Evolutionary conservation across 1,140 invertebrate genomes (phyloP).

Genomic region (Magallana ariakensis): DNA sequence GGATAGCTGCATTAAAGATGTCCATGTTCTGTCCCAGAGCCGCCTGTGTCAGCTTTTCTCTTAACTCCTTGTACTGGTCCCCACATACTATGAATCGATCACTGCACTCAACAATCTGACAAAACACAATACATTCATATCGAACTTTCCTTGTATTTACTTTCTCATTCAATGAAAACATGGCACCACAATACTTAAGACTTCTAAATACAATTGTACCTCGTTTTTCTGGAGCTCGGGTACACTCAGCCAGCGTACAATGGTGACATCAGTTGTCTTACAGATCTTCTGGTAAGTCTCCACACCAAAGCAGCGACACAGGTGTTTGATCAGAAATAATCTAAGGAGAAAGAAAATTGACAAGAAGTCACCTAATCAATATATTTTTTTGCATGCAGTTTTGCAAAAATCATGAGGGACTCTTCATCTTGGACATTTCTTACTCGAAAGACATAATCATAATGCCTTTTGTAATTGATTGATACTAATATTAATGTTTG

Average conservation of each 20-base stretch:
- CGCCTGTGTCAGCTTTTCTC: slow-evolving; percentile 59
- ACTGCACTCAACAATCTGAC: slow-evolving; percentile 57
- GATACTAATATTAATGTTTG: too few species aligned
- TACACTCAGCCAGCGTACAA: slow-evolving; percentile 58
- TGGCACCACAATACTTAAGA: too few species aligned
- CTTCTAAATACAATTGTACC: too few species aligned
- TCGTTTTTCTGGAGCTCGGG: slow-evolving; percentile 53
- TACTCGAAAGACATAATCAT: too few species aligned
- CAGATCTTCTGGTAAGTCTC: slow-evolving; percentile 62
- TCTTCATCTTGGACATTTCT: too few species aligned
- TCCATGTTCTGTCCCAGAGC: slow-evolving; percentile 57
- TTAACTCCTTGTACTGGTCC: slow-evolving; percentile 54
- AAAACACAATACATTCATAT: not conserved
- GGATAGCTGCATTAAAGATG: slow-evolving; percentile 32
- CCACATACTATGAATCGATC: slow-evolving; percentile 64
- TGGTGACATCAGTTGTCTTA: slow-evolving; percentile 39
- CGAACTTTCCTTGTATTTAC: too few species aligned
- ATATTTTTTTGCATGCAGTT: too few species aligned
- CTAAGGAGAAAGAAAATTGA: too few species aligned
- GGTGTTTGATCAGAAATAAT: slow-evolving; percentile 64
- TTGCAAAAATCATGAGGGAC: too few species aligned
- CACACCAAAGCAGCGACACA: slow-evolving; percentile 66
- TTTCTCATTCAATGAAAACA: too few species aligned
- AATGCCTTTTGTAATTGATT: too few species aligned
- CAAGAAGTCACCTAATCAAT: too few species aligned